Conservation (phyloP, 2,113 vertebrate species). For the Tragelaphus scriptus region DNA sequence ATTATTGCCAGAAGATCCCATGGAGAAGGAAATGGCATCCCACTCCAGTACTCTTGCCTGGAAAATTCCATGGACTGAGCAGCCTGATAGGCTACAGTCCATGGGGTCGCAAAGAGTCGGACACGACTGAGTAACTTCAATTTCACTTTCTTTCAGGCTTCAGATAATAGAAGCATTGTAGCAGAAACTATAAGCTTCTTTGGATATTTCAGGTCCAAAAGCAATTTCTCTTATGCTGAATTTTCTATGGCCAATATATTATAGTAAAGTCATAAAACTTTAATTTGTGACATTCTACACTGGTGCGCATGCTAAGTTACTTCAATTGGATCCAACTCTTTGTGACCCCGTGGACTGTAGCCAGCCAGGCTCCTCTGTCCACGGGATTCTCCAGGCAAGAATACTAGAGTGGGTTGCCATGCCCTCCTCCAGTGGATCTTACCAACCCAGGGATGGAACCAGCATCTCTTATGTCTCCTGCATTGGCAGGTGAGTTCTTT, state of each 20-base stretch:
- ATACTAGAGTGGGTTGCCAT: background rate
- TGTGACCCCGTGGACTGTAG: background rate
- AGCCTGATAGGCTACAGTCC: background rate
- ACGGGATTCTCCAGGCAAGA: background rate
- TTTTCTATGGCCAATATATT: background rate
- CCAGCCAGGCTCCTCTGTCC: background rate
- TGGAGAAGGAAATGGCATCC: background rate
- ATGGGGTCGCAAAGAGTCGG: background rate
- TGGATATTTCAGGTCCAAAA: background rate
- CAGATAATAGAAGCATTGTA: background rate
- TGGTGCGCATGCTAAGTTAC: background rate
- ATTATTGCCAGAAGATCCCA: background rate
- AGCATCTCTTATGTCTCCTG: background rate
- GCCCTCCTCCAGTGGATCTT: background rate
- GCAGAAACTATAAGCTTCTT: conserved; percentile 6
- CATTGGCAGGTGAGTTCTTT: background rate
- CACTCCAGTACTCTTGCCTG: background rate
- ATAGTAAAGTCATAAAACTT: background rate
- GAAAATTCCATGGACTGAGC: background rate
- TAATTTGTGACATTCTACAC: background rate
- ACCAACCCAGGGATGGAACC: background rate
- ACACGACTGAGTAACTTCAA: background rate
- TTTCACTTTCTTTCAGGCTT: background rate
- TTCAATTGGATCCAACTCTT: background rate
- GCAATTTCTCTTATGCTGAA: background rate